Evolutionary conservation across 1,140 invertebrate species (phyloP), one percentile per base, ranked within the genome.

Genomic region (Sitophilus oryzae): DNA sequence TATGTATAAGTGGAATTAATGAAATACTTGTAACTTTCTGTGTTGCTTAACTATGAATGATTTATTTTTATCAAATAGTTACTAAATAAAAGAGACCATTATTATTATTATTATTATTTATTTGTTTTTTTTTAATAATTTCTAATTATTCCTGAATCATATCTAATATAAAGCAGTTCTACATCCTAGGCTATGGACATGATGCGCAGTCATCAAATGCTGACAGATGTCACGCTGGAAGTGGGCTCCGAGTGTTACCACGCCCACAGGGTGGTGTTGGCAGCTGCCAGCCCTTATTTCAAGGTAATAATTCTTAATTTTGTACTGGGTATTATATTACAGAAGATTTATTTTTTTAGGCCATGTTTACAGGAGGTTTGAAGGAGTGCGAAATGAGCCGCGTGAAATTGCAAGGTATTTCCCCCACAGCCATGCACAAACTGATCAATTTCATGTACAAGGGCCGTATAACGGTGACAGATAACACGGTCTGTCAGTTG

Each of bases 221-320:
- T 95, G 3, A 94, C 91, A 11, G 92, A 96, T 71, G 86, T 95
- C 16, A 79, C 88, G 38, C 72, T 96, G 16, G 84, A 91, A 74
- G 89, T 95, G 11, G 90, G 88, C 30, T 78, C 80, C 10, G 86
- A 92, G 68, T 71, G 88, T 15, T 94, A 96, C 69, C 84, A 89
- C 62, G 92, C 89, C 2, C 94, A 97, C 70, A 87, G 92, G 76
- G 84, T 95, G 11, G 86, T 97, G 20, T 75, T 97, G 36, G 92
- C 93, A 3, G 89, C 93, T 1, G 90, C 88, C 50, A 95, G 93
- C 75, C 93, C 93, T 2, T 97, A 96, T 71, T 96, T 96, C 68
- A 92, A 93, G 42, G 52, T 54, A 41, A 6, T 43, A 6, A 18
- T 20, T 43, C 6, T 20, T 11, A 20, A 42, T 18, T 9, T n/a